Base-by-base conservation (phyloP, 2,797 vertebrate species). In the Clarias pachynema region DNA sequence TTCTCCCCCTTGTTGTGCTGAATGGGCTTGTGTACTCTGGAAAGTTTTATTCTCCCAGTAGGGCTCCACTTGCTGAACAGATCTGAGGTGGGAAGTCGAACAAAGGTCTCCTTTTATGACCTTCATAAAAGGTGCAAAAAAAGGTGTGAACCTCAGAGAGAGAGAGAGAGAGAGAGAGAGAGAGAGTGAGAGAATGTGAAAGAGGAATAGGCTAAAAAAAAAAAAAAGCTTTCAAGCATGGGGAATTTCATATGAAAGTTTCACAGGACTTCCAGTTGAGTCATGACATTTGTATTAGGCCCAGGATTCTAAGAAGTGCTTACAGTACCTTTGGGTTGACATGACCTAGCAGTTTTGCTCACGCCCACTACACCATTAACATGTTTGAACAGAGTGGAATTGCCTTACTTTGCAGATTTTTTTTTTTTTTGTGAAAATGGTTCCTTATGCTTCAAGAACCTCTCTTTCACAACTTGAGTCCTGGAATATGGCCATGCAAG, bases 141-240 rank as follows among this genome's bases (percentile, higher is more conserved):
- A 90, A 84, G 87, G 90, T 93, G 86, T 68, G 65, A 20, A 90
- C 89, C 86, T 88, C 3, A 12, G 63, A 66, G 8, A 22, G 63
- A 22, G 24, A 26, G 63, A 66, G 63, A 29, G 63, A 66, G n/a
- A 66, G 63, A 59, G 57, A 59, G 31, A 37, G 18, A 37, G 26
- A 29, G 31, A 9, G 26, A 18, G 4, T 22, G 57, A 59, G 20
- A 60, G 5, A 60, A 60, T 60, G 18, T 24, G 57, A 44, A 44
- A 44, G 44, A 14, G 44, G 44, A 49, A 49, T 12, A 49, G 44
- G 44, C 44, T 12, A 49, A 44, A 44, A 44, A 10, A 44, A 44
- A 49, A 49, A 49, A 49, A 49, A 49, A 49, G 10, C 44, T 49
- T 12, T 60, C 18, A 16, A 59, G 16, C 20, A 60, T 60, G 57